Percentiles rank a stretch among this genome's conserved stretches.
Conservation (phyloP, 2,113 vertebrate species). For the Epinephelus cyanopodus region DNA sequence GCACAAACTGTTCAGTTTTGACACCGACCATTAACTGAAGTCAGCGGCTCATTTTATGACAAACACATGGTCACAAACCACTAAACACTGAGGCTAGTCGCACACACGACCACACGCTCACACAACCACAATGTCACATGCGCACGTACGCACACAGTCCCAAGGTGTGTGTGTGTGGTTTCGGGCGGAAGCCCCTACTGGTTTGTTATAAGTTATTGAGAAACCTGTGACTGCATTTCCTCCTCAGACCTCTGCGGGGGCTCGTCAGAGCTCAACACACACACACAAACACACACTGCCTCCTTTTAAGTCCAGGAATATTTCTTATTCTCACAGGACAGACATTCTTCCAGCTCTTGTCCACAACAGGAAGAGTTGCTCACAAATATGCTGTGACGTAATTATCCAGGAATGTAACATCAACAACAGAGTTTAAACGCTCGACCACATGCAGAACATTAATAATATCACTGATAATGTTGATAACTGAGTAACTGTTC, state of each 20-base stretch:
- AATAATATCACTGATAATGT: background rate
- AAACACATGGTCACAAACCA: constrained; percentile 32
- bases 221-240: constrained; percentile 12
- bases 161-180: constrained; percentile 4
- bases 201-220: constrained; percentile 56
- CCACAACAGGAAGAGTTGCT: constrained; percentile 68
- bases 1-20: constrained; percentile 26
- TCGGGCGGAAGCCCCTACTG: constrained; percentile 8
- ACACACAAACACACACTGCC: constrained; percentile 20
- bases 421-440: constrained; percentile 1
- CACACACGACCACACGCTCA: background rate
- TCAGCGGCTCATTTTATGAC: constrained; percentile 53
- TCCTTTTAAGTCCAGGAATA: constrained; percentile 8
- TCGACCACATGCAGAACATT: background rate
- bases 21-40: constrained; percentile 53
- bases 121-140: constrained; percentile 1
- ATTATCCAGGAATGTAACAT: constrained; percentile 38
- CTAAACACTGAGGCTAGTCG: constrained; percentile 20
- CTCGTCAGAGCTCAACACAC: constrained; percentile 13
- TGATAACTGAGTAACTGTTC: background rate
- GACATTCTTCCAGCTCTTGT: constrained; percentile 52
- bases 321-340: constrained; percentile 46
- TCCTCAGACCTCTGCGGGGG: constrained; percentile 17
- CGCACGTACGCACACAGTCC: background rate
- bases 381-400: constrained; percentile 39